Base-by-base conservation (phyloP, 2,797 vertebrate species). In the Morus bassanus region DNA sequence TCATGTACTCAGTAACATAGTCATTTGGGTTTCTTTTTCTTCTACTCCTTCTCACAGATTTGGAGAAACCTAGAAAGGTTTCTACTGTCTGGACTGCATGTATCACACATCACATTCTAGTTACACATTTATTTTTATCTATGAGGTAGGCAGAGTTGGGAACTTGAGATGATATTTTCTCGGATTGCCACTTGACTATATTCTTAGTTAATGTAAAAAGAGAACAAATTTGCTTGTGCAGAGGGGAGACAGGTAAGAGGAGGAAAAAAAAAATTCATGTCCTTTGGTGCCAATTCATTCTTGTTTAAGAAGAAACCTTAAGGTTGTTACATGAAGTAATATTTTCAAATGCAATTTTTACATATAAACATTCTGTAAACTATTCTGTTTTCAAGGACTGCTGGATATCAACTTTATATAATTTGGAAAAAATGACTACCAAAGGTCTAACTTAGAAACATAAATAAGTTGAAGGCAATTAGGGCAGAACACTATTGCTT, bases 41-140 rank as follows among this genome's bases (percentile, higher is more conserved):
- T 73, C 31, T 73, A 19, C 30, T 65, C 35, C 54, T 91, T 64
- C 56, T 92, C 57, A 59, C 28, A 69, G 28, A 59, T 74, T 63
- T 56, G 21, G 54, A 88, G 46, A 61, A 91, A 59, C 21, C 19
- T 43, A 51, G 65, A 23, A 50, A 51, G 4, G 21, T 76, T 85
- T 78, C 69, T 69, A 45, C 77, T 93, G 64, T 78, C 65, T 90
- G 63, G 48, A 31, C 39, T 65, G 33, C 54, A 79, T 57, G 22
- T 17, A 88, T 91, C 76, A 63, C 51, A 86, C 21, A 91, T 56
- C 83, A 86, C 35, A 60, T 67, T 88, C 86, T 87, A 92, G 78
- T 85, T 89, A 89, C 60, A 92, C 51, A 8, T 89, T 85, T 96
- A 94, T 94, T 96, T 96, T 76, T 79, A 35, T 48, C 83, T 37